Conservation (phyloP, 2,113 vertebrate species). For the Tricholaema leucomelas region DNA sequence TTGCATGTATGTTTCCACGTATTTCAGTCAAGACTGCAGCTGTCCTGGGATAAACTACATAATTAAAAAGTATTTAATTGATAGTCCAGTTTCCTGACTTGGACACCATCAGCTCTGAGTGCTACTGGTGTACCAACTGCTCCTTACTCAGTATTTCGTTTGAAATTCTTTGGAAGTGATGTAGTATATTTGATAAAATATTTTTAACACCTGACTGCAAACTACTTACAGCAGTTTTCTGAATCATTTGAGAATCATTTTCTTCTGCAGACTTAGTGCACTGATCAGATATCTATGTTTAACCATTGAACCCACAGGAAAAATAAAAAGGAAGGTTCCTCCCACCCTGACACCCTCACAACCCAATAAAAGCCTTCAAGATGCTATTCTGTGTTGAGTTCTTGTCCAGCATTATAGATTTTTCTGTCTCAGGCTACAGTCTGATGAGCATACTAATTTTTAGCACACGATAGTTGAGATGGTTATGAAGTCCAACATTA, state of each 20-base stretch:
- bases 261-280: not conserved
- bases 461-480: not conserved
- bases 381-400: not conserved
- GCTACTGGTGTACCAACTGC: not conserved
- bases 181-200: not conserved
- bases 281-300: not conserved
- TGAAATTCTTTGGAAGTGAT: not conserved
- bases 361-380: not conserved
- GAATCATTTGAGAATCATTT: not conserved
- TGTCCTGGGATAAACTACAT: not conserved
- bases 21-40: not conserved
- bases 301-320: not conserved
- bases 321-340: not conserved
- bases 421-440: not conserved
- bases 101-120: not conserved
- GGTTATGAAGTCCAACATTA: not conserved
- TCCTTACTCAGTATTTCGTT: not conserved
- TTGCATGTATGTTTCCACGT: not conserved
- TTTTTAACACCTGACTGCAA: not conserved
- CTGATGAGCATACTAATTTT: not conserved
- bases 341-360: rapidly evolving
- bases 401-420: not conserved
- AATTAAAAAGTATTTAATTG: not conserved
- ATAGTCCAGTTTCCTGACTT: not conserved
- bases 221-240: not conserved